phyloP scores from a whole-genome alignment of 2,888 invertebrate species.

The Boloria selene region DNA sequence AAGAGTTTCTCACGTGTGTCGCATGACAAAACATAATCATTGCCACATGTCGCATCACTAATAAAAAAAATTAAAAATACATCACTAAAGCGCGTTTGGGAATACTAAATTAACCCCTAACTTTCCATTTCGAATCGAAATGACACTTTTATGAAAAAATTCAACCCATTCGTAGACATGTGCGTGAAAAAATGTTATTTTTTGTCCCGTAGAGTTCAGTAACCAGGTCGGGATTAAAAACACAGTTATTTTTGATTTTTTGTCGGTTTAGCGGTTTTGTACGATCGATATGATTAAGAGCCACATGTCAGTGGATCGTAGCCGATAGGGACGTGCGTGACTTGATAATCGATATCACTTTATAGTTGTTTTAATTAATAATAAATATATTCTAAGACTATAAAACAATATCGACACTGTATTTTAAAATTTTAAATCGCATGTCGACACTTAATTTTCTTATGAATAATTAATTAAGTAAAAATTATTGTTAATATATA shows the following conservation, averaged over 20 bases:
- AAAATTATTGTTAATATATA: too few species aligned
- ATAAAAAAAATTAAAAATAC: slow-evolving; percentile 49
- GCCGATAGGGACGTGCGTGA: slow-evolving; percentile 42
- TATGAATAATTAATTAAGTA: too few species aligned
- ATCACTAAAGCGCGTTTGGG: slow-evolving; percentile 54
- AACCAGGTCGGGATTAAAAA: slow-evolving; percentile 59
- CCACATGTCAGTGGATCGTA: slow-evolving; percentile 67
- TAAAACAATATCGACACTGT: too few species aligned
- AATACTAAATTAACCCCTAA: slow-evolving; percentile 74
- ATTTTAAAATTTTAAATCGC: too few species aligned
- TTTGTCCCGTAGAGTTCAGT: slow-evolving; percentile 67
- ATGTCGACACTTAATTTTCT: too few species aligned
- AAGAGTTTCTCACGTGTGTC: slow-evolving; percentile 70
- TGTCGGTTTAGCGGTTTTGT: slow-evolving; percentile 72
- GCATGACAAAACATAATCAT: slow-evolving; percentile 63
- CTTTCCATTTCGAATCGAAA: slow-evolving; percentile 77
- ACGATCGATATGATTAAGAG: slow-evolving; percentile 75
- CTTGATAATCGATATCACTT: neutral
- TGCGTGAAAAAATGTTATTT: slow-evolving; percentile 56
- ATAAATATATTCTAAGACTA: neutral
- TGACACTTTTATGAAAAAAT: slow-evolving; percentile 66
- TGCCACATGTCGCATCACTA: slow-evolving; percentile 73
- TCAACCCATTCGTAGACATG: slow-evolving; percentile 77
- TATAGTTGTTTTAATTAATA: neutral
- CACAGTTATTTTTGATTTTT: slow-evolving; percentile 47